Base-by-base conservation (phyloP, 2,797 vertebrate species). In the Champsocephalus esox region DNA sequence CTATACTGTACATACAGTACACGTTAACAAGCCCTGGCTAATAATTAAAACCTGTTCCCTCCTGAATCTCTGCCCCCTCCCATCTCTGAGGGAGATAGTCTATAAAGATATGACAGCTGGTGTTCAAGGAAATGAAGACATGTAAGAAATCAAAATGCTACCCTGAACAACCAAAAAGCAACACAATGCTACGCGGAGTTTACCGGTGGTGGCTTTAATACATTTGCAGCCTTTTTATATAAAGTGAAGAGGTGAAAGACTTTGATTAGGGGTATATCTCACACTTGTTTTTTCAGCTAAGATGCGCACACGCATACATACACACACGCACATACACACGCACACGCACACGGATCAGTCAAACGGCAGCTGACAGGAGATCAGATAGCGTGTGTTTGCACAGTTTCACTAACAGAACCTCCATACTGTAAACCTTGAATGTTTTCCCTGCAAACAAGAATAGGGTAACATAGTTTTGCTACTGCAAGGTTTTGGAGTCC, bases 361-460 rank as follows among this genome's bases (percentile, higher is more conserved):
- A 34, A 79, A 52, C 41, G 3, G 50, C 67, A 70, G 64, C 73
- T 77, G 73, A 75, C 41, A 32, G 49, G 44, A 74, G 24, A 71
- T 70, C 74, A 70, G 52, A 58, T 64, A 48, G 49, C 48, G 14
- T 68, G 55, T 75, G 57, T 72, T 80, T 51, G 13, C 52, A 46
- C 45, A 64, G 17, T 45, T 74, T 10, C 38, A 10, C 62, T 46
- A 57, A 60, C 54, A 62, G 43, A 75, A 28, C 24, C 69, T 73
- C 19, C 45, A 38, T 10, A 32, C 55, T 70, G 46, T 66, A 46
- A 49, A 59, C 61, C 34, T 46, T 8, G 1, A 66, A 13, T 65
- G 38, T 45, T 70, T 75, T 55, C 51, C 51, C 44, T 46, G 5
- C 17, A 24, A 72, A 75, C 48, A 78, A 48, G 49, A 19, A 21